Base-by-base conservation (phyloP, 1,140 invertebrate genomes). In the Aphis craccivora region DNA sequence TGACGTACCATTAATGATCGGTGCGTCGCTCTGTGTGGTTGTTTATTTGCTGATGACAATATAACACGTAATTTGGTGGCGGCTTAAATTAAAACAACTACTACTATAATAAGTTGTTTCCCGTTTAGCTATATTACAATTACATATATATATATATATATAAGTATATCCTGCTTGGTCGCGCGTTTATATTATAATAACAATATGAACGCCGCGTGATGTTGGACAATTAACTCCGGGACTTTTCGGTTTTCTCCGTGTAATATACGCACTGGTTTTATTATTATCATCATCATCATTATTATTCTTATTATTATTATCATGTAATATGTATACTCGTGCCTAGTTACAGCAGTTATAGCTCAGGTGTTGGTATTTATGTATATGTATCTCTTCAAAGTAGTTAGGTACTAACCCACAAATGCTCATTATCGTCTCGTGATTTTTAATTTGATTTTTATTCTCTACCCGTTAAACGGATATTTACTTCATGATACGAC, bases 171-270 rank as follows among this genome's bases (percentile, higher is more conserved):
- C 90, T 91, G 90, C 55, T 37, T 25, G 40, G 90, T 67, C 37
- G 55, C 43, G n/a, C 30, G 60, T 76, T 76, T n/a, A 76, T 76
- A 76, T 76, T 35, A 76, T 35, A 67, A 67, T 67, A 76, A 76
- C 60, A n/a, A n/a, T 76, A 76, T 76, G n/a, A n/a, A 76, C n/a
- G 40, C 37, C 91, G 91, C 91, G 91, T 92, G 91, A 48, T 37
- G 22, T 51, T 9, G 2, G 48, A 43, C 91, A 92, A 92, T 92
- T 92, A 92, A 83, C 76, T 40, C 40, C 22, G 11, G 14, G 76
- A 53, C 76, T 84, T 92, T 14, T 51, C 48, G 48, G 48, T 14
- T 51, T 92, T 22, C n/a, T 7, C 1, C 37, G 53, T 48, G 14
- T 35, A 84, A 23, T 14, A 23, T 23, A 40, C 83, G 25, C 83